Evolutionary conservation across 1,140 invertebrate genomes (phyloP).

Genomic region (Brachionus sp.): DNA sequence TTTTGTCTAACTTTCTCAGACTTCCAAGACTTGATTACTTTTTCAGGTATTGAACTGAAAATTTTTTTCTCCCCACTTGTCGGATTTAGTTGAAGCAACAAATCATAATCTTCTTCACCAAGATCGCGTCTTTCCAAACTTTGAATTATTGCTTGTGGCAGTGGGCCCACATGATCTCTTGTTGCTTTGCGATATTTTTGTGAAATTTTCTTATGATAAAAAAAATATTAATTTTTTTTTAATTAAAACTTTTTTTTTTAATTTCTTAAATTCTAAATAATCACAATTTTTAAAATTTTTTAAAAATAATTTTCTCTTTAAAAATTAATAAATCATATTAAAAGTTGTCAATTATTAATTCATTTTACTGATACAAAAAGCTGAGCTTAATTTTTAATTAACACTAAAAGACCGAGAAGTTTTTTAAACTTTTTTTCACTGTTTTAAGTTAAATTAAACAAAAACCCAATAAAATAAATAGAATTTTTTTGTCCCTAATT

Average conservation of each 20-base stretch:
- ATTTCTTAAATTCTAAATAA: slow-evolving; percentile 38
- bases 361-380: too few relatives aligned
- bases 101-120: slow-evolving; percentile 56
- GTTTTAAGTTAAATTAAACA: too few relatives aligned
- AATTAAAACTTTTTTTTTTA: not conserved
- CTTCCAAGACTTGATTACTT: slow-evolving; percentile 52
- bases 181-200: slow-evolving; percentile 55
- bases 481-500: too few relatives aligned
- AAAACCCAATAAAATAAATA: too few relatives aligned
- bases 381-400: too few relatives aligned
- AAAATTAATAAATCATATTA: too few relatives aligned
- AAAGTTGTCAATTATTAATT: too few relatives aligned
- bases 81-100: slow-evolving; percentile 53
- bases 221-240: not conserved
- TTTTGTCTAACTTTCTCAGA: slow-evolving; percentile 52
- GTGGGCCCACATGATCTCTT: slow-evolving; percentile 50
- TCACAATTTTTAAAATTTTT: too few relatives aligned
- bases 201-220: slow-evolving; percentile 52
- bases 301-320: too few relatives aligned
- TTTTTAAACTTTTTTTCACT: too few relatives aligned
- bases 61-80: not conserved
- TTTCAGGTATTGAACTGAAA: slow-evolving; percentile 51
- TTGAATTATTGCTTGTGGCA: slow-evolving; percentile 54
- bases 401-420: too few relatives aligned
- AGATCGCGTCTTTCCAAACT: slow-evolving; percentile 55